phyloP scores from a whole-genome alignment of 2,888 invertebrate genomes.

The Leptothorax acervorum region DNA sequence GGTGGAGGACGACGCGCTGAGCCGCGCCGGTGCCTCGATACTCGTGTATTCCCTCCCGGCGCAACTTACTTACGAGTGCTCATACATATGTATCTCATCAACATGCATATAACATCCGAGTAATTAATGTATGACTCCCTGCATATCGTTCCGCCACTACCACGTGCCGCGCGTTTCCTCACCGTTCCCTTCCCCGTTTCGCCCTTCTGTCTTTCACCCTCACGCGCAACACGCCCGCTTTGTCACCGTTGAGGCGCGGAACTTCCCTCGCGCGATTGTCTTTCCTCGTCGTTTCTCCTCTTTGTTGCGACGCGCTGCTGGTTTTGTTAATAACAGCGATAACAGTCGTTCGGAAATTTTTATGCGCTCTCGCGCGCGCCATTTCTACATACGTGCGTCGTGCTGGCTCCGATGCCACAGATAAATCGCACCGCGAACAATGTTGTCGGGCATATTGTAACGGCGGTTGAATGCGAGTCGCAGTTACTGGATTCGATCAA shows the following conservation, averaged over 20 bases:
- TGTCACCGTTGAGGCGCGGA: conserved; percentile 23
- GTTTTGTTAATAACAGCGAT: conserved; percentile 42
- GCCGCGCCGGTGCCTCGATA: conserved; percentile 38
- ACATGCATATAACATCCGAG: conserved; percentile 79
- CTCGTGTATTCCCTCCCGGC: conserved; percentile 51
- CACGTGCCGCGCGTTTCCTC: background rate
- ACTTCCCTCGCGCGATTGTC: conserved; percentile 19
- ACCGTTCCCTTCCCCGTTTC: background rate
- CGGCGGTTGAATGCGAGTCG: conserved; percentile 24
- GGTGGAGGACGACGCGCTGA: conserved; percentile 14
- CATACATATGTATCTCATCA: conserved; percentile 78
- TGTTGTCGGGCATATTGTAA: conserved; percentile 41
- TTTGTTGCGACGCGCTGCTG: conserved; percentile 20
- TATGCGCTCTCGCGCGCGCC: background rate
- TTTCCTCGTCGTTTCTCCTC: conserved; percentile 1
- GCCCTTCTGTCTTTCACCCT: conserved; percentile 10
- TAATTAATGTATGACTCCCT: conserved; percentile 77
- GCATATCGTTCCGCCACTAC: conserved; percentile 1
- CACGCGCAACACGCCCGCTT: conserved; percentile 49
- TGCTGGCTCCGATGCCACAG: background rate
- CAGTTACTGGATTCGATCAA: conserved; percentile 29
- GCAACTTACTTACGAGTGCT: conserved; percentile 70
- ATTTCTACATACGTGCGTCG: background rate
- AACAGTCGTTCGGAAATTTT: conserved; percentile 36
- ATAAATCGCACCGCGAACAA: conserved; percentile 46